Percentiles rank a stretch among this genome's conserved stretches.
Conservation (phyloP, 1,140 invertebrate genomes). For the Drosophila subpulchrella region DNA sequence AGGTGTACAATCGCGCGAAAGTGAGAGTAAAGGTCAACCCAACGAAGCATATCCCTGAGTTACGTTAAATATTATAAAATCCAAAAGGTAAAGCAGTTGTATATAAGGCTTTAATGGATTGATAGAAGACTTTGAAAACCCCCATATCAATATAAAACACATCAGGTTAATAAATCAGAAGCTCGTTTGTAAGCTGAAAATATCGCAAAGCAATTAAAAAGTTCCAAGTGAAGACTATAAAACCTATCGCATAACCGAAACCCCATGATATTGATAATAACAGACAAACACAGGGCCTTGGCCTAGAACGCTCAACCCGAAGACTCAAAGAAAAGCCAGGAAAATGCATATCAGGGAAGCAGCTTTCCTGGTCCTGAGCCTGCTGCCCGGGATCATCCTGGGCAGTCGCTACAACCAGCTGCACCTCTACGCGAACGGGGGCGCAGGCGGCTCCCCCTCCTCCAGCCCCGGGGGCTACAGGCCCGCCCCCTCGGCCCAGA, state of each 20-base stretch:
- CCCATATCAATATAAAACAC: slow-evolving; percentile 13
- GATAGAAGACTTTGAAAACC: background rate
- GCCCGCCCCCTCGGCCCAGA: slow-evolving; percentile 47
- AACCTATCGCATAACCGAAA: slow-evolving; percentile 1
- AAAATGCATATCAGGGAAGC: slow-evolving; percentile 43
- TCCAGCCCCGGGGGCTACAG: slow-evolving; percentile 8
- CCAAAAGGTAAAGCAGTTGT: no score
- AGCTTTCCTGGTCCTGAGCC: slow-evolving; percentile 27
- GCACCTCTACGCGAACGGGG: slow-evolving; percentile 40
- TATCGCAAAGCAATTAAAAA: background rate
- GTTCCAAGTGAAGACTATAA: background rate
- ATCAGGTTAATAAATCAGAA: slow-evolving; percentile 10
- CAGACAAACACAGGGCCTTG: slow-evolving; percentile 10
- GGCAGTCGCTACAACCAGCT: slow-evolving; percentile 50
- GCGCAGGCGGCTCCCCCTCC: slow-evolving; percentile 5
- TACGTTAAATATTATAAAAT: background rate
- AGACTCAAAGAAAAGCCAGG: slow-evolving; percentile 22
- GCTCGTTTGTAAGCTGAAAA: background rate
- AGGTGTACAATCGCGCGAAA: slow-evolving; percentile 20
- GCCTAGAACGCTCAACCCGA: slow-evolving; percentile 36
- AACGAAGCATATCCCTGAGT: slow-evolving; percentile 17
- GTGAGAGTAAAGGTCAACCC: slow-evolving; percentile 14
- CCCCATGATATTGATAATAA: slow-evolving; percentile 9
- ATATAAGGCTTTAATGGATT: background rate
- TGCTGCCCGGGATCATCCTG: slow-evolving; percentile 25